Evolutionary conservation across 2,888 invertebrate species (phyloP).

Genomic region (Eilema depressum): DNA sequence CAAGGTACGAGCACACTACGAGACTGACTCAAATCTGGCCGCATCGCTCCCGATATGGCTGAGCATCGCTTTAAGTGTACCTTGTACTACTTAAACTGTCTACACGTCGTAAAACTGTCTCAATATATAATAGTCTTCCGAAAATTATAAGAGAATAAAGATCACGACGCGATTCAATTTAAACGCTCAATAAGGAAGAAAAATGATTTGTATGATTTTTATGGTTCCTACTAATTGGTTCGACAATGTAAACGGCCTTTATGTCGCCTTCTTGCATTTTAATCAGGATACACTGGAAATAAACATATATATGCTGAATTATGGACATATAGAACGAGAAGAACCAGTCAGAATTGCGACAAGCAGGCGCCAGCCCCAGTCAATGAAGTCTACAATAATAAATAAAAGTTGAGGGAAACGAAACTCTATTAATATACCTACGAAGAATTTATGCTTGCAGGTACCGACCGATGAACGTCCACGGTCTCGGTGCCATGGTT

Average conservation of each 20-base stretch:
- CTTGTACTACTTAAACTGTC: slow-evolving; percentile 72
- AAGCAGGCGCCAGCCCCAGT: slow-evolving; percentile 79
- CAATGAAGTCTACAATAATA: slow-evolving; percentile 82
- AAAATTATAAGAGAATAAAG: slow-evolving; percentile 72
- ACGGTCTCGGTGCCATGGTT: slow-evolving; percentile 49
- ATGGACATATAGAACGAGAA: slow-evolving; percentile 81
- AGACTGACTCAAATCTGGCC: slow-evolving; percentile 36
- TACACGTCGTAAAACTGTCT: slow-evolving; percentile 79
- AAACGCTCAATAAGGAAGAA: slow-evolving; percentile 75
- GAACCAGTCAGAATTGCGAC: slow-evolving; percentile 85
- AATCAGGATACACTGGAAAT: slow-evolving; percentile 79
- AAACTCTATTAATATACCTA: slow-evolving; percentile 71
- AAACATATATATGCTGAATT: slow-evolving; percentile 76
- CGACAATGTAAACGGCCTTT: slow-evolving; percentile 80
- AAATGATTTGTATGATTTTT: slow-evolving; percentile 80
- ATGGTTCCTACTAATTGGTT: slow-evolving; percentile 81
- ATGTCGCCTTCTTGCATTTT: slow-evolving; percentile 78
- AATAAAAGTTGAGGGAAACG: slow-evolving; percentile 78
- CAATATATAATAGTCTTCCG: slow-evolving; percentile 64
- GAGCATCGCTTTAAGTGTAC: slow-evolving; percentile 58
- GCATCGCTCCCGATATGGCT: slow-evolving; percentile 62
- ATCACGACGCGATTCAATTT: slow-evolving; percentile 61
- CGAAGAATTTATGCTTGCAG: slow-evolving; percentile 59
- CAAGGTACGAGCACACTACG: slow-evolving; percentile 45
- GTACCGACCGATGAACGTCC: slow-evolving; percentile 53